Evolutionary conservation across 2,113 vertebrate genomes (phyloP), one percentile per base, ranked within the genome.

Genomic region (Cephalopterus ornatus): DNA sequence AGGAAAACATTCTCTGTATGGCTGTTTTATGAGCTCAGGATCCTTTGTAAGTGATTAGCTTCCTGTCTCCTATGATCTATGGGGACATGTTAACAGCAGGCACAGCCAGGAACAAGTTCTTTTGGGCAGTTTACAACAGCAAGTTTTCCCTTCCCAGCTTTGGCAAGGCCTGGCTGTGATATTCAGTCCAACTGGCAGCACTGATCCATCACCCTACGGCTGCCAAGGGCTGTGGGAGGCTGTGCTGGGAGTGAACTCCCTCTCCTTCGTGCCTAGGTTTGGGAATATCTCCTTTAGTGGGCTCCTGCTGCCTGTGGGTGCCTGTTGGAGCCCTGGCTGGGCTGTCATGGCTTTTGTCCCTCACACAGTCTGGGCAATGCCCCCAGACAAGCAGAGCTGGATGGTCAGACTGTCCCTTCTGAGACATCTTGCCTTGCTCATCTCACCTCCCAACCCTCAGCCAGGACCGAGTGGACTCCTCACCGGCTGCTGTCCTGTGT

Each of bases 31-130:
- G 88, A 59, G 89, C 75, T 72, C 46, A 1, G 37, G 47, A 39
- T 74, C 28, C 52, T 89, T 55, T 53, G 7, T 32, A n/a, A 74
- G 93, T 5, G 65, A 85, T 75, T 46, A 91, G 76, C 33, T 86
- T 46, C 46, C 72, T 94, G 89, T 59, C 89, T 89, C 21, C 5
- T 9, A 0, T 52, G 77, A 78, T 87, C 72, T 32, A 53, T 9
- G 70, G 66, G 70, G 52, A 82, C n/a, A 56, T 5, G 32, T 18
- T 71, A 72, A 15, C 62, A 83, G 63, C 6, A 4, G 87, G 39
- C 65, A 30, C 27, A 63, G 95, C 87, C 90, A 95, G 77, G 70
- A 95, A 82, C 56, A 47, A 82, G 56, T 44, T 68, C 32, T 93
- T 89, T 81, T 50, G 92, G 93, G 89, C 12, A 65, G 80, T 44